These are phyloP conservation scores for Lepidocyrtinus sp. DNA, from an alignment of 2,888 invertebrate species.

Conservation along the genomic window DNA sequence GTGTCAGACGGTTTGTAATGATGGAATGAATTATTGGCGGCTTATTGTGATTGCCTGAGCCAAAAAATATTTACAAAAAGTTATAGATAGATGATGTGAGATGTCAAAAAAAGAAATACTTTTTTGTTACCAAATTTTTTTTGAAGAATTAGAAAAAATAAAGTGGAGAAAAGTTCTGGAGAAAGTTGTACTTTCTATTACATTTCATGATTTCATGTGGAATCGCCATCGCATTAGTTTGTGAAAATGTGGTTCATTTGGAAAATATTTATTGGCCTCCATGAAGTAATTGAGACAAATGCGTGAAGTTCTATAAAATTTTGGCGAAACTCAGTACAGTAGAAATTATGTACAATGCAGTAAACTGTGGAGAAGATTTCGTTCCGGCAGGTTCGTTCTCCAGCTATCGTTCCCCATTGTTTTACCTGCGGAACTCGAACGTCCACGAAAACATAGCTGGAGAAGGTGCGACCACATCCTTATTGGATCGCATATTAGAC, in stretches of 20 bases:
- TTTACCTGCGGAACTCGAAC: background rate
- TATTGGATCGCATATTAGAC: slow-evolving; percentile 10
- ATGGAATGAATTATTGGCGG: too few species aligned
- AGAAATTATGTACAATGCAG: too few species aligned
- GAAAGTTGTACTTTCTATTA: background rate
- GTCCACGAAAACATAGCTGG: too few species aligned
- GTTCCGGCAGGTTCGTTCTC: background rate
- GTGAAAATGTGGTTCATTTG: background rate
- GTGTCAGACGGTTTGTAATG: too few species aligned
- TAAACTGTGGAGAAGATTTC: too few species aligned
- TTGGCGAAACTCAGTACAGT: background rate
- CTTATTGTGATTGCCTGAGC: slow-evolving; percentile 1
- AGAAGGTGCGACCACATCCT: background rate
- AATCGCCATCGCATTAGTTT: background rate
- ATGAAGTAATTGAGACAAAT: background rate
- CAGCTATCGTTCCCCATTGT: background rate
- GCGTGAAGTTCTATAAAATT: background rate
- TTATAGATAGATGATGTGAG: background rate
- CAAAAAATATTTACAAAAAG: slow-evolving; percentile 1
- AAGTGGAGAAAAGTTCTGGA: background rate
- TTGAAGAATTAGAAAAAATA: background rate
- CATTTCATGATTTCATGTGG: background rate
- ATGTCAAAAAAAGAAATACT: background rate
- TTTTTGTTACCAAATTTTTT: slow-evolving; percentile 21
- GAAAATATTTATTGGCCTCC: background rate